Percentiles rank a stretch among this genome's conserved stretches.
Conservation (phyloP, 2,113 vertebrate genomes). For the Lipotes vexillifer region DNA sequence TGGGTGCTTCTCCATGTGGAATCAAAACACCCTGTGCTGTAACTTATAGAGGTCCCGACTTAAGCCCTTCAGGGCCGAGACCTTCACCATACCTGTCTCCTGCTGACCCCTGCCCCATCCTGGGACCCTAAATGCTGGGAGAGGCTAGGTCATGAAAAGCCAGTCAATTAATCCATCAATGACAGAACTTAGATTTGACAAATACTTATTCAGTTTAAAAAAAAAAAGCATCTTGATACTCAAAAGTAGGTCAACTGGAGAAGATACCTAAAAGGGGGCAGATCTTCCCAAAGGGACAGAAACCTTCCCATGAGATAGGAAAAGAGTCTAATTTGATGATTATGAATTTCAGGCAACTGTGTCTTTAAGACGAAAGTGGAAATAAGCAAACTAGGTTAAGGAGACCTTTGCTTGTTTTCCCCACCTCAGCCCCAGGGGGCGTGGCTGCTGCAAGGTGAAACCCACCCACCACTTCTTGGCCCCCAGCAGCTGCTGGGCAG, state of each 20-base stretch:
- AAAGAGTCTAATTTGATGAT: not conserved
- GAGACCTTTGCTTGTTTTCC: not conserved
- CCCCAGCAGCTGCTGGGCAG: not conserved
- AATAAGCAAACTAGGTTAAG: not conserved
- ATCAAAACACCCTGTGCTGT: rapidly evolving
- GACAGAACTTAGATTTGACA: not conserved
- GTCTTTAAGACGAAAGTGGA: not conserved
- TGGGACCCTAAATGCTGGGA: not conserved
- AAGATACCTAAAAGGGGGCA: not conserved
- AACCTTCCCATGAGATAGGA: not conserved
- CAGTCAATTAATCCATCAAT: not conserved
- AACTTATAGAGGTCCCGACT: not conserved
- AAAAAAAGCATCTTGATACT: not conserved
- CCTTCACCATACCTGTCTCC: not conserved
- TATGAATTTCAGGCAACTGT: not conserved
- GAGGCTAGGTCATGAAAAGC: not conserved
- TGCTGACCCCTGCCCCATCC: not conserved
- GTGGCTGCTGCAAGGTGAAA: not conserved
- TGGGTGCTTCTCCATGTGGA: not conserved
- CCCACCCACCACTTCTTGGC: not conserved
- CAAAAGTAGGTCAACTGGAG: not conserved
- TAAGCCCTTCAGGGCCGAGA: not conserved
- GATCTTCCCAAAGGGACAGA: not conserved
- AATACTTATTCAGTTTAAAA: not conserved
- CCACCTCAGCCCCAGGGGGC: not conserved